Conservation (phyloP, 1,140 invertebrate genomes). For the Sitophilus oryzae region DNA sequence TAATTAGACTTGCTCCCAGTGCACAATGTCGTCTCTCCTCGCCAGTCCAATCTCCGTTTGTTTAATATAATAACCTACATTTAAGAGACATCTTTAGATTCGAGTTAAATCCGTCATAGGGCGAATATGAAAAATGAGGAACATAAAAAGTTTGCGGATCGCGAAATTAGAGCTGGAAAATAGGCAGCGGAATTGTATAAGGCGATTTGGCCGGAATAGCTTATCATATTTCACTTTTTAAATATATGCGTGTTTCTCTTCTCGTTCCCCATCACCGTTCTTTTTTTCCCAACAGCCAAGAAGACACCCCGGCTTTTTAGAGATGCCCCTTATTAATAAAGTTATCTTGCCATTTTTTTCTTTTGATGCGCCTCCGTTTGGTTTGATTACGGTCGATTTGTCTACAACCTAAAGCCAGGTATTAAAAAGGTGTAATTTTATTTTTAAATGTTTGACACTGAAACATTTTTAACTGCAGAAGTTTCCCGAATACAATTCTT, state of each 20-base stretch:
- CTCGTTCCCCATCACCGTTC: no score
- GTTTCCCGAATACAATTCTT: no score
- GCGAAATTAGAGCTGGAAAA: conserved; percentile 26
- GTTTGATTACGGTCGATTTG: conserved; percentile 6
- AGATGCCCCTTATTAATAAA: conserved; percentile 24
- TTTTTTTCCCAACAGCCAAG: not conserved
- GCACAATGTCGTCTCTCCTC: not conserved
- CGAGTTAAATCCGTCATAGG: conserved; percentile 10
- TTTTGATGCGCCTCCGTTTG: not conserved
- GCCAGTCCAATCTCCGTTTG: conserved; percentile 4
- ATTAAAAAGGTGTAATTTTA: not conserved
- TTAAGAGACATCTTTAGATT: conserved; percentile 7
- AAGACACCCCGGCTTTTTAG: conserved; percentile 1
- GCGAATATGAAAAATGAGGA: conserved; percentile 20
- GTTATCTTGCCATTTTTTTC: conserved; percentile 19
- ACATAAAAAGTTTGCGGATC: conserved; percentile 28
- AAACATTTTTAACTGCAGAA: no score
- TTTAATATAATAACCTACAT: conserved; percentile 17
- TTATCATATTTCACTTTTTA: conserved; percentile 27
- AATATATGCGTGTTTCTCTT: conserved; percentile 21
- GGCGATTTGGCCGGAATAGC: conserved; percentile 25
- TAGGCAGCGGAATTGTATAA: conserved; percentile 27
- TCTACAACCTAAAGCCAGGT: not conserved
- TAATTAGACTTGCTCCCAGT: not conserved
- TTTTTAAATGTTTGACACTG: not conserved